phyloP scores from a whole-genome alignment of 2,888 invertebrate species.

The Acanthacorydalis orientalis region DNA sequence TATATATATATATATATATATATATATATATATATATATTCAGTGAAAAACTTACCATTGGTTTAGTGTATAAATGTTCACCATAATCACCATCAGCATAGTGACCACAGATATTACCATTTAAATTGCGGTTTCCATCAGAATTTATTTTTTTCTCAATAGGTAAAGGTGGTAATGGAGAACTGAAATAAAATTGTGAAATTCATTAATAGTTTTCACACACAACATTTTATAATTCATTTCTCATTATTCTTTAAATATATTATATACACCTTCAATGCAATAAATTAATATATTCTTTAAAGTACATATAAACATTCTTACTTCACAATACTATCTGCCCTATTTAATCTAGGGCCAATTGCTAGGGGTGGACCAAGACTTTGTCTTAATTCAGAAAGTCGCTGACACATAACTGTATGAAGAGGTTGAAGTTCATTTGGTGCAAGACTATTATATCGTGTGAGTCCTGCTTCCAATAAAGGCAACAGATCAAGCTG shows the following conservation, averaged over 20 bases:
- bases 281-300: neutral
- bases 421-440: slow-evolving; percentile 83
- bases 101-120: slow-evolving; percentile 33
- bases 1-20: too few species aligned
- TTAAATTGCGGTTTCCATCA: slow-evolving; percentile 15
- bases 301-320: slow-evolving; percentile 17
- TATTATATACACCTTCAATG: neutral
- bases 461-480: slow-evolving; percentile 66
- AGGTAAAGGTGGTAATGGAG: slow-evolving; percentile 70
- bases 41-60: slow-evolving; percentile 32
- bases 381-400: slow-evolving; percentile 66
- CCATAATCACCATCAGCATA: slow-evolving; percentile 37
- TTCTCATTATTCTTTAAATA: too few species aligned
- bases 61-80: slow-evolving; percentile 59
- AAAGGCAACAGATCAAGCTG: slow-evolving; percentile 13
- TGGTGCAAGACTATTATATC: slow-evolving; percentile 77
- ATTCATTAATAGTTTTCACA: neutral
- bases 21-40: slow-evolving; percentile 6
- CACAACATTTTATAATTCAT: neutral
- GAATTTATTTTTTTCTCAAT: slow-evolving; percentile 35
- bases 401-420: slow-evolving; percentile 72
- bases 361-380: slow-evolving; percentile 35
- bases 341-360: slow-evolving; percentile 42
- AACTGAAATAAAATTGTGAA: slow-evolving; percentile 29
- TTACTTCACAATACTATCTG: slow-evolving; percentile 69